Conservation (phyloP, 2,797 vertebrate genomes). For the Lophotriccus pileatus region DNA sequence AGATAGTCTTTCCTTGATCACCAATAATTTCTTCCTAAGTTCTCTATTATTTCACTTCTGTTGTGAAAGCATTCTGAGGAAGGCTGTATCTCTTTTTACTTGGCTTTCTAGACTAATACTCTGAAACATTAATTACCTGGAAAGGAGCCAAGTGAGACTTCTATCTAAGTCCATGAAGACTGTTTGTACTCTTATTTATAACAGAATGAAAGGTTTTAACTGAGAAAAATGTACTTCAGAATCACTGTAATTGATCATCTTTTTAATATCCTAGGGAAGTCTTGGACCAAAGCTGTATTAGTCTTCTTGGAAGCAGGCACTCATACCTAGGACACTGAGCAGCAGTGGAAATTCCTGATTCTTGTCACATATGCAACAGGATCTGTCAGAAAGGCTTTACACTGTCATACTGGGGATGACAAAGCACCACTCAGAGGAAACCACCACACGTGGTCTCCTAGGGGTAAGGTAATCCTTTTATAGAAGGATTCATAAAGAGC, state of each 20-base stretch:
- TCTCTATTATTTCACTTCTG: neutral
- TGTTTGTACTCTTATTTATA: neutral
- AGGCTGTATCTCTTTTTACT: neutral
- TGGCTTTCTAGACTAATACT: neutral
- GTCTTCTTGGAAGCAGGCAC: neutral
- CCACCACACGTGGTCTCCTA: neutral
- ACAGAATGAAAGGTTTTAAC: neutral
- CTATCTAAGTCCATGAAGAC: neutral
- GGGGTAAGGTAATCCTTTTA: constrained; percentile 29
- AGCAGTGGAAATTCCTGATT: constrained; percentile 24
- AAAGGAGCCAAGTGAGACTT: neutral
- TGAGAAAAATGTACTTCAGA: constrained; percentile 2
- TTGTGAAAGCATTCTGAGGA: neutral
- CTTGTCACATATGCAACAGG: neutral
- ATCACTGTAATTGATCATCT: neutral
- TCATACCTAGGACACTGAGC: neutral
- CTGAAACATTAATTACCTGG: neutral
- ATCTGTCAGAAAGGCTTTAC: constrained; percentile 29
- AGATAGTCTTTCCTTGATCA: neutral
- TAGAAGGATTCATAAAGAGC: neutral
- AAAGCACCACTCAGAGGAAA: constrained; percentile 17
- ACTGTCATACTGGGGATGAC: neutral
- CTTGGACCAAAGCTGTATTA: neutral
- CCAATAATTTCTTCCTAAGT: neutral
- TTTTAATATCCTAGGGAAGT: neutral